Percentiles rank a stretch among this genome's conserved stretches.
Evolutionary conservation across 2,113 vertebrate genomes (phyloP).

Genomic region (Choloepus hoffmanni): DNA sequence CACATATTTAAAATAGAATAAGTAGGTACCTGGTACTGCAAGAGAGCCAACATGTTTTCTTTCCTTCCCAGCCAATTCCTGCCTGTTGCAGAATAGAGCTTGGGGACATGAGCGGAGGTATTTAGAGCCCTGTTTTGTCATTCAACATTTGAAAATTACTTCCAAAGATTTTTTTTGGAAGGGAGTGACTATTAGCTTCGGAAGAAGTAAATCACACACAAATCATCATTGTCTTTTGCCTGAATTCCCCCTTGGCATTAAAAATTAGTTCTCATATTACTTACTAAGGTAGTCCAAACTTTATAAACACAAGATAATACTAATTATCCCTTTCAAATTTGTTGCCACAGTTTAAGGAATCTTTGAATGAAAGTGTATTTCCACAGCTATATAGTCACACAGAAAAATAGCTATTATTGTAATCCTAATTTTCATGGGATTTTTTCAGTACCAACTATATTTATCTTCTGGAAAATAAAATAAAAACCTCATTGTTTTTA

Average conservation of each 20-base stretch:
- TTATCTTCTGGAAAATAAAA: constrained; percentile 58
- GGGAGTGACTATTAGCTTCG: constrained; percentile 9
- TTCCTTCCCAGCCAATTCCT: not conserved
- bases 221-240: not conserved
- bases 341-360: constrained; percentile 1
- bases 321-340: constrained; percentile 29
- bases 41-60: fast-evolving
- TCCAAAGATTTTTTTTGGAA: not conserved
- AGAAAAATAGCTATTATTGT: constrained; percentile 48
- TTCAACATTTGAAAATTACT: not conserved
- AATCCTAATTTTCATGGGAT: constrained; percentile 28
- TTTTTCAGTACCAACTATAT: constrained; percentile 54
- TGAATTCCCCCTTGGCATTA: not conserved
- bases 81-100: not conserved
- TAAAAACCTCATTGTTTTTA: constrained; percentile 41
- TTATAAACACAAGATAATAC: not conserved
- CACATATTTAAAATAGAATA: not conserved
- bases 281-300: constrained; percentile 32
- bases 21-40: not conserved
- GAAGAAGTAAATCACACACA: not conserved
- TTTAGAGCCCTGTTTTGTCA: not conserved
- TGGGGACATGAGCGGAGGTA: fast-evolving
- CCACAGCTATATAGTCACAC: not conserved
- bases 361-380: constrained; percentile 38
- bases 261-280: not conserved